Percentiles rank a stretch among this genome's conserved stretches.
phyloP scores from a whole-genome alignment of 2,888 invertebrate genomes.

The Bursaphelenchus okinawaensis region DNA sequence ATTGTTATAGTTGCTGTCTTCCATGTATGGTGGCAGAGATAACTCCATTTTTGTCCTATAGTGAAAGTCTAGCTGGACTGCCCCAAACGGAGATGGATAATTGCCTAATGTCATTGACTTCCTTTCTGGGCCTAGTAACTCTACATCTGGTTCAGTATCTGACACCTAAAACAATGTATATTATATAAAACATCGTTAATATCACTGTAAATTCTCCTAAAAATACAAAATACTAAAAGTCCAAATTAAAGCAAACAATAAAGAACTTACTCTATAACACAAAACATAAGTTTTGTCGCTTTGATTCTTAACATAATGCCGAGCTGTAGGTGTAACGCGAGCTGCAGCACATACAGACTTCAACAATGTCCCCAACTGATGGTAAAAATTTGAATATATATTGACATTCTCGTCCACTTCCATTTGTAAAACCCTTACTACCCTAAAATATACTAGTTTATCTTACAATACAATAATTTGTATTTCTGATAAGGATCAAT shows the following conservation, averaged over 20 bases:
- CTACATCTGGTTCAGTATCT: conserved; percentile 62
- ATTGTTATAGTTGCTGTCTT: neutral
- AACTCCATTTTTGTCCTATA: conserved; percentile 82
- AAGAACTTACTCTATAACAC: conserved; percentile 66
- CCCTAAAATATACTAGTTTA: conserved; percentile 23
- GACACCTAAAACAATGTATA: conserved; percentile 61
- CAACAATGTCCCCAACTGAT: conserved; percentile 81
- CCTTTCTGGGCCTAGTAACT: conserved; percentile 70
- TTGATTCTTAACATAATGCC: conserved; percentile 75
- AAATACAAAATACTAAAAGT: conserved; percentile 65
- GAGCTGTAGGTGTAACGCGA: conserved; percentile 85
- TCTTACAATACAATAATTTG: neutral
- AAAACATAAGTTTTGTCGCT: conserved; percentile 81
- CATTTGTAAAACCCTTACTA: conserved; percentile 23
- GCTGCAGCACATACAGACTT: conserved; percentile 84
- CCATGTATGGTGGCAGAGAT: conserved; percentile 19
- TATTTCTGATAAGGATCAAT: neutral
- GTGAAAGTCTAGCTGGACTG: conserved; percentile 73
- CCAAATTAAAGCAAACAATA: neutral
- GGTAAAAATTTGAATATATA: conserved; percentile 66
- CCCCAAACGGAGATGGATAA: conserved; percentile 79
- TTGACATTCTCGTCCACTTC: conserved; percentile 54
- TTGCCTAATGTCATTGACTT: conserved; percentile 78
- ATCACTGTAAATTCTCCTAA: conserved; percentile 34
- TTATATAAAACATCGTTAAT: no score